Evolutionary conservation across 1,140 invertebrate species (phyloP).

Genomic region (Drosophila nikananu): DNA sequence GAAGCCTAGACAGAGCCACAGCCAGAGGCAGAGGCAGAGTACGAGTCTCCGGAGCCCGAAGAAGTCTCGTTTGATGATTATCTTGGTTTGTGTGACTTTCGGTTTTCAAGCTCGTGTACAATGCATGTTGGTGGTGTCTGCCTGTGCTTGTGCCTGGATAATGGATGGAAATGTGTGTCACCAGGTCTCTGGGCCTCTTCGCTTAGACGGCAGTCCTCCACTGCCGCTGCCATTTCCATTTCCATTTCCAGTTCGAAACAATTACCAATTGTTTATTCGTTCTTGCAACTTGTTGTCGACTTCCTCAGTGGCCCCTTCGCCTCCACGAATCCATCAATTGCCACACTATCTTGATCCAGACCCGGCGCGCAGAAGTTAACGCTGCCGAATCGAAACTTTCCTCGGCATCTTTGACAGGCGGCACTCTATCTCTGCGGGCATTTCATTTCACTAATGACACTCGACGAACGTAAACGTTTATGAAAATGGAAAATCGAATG

Average conservation of each 20-base stretch:
- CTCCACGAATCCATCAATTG: constrained; percentile 72
- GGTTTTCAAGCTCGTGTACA: constrained; percentile 58
- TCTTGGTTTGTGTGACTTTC: constrained; percentile 59
- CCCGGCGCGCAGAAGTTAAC: constrained; percentile 12
- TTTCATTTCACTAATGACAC: constrained; percentile 65
- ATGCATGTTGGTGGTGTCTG: constrained; percentile 41
- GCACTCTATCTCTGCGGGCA: constrained; percentile 31
- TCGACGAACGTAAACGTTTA: constrained; percentile 54
- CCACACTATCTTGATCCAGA: constrained; percentile 67
- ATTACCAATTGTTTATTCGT: constrained; percentile 81
- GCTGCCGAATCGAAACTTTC: constrained; percentile 56
- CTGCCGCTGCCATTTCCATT: constrained; percentile 40
- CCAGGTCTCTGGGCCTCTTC: constrained; percentile 52
- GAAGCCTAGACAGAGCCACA: constrained; percentile 1
- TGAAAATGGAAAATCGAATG: constrained; percentile 59
- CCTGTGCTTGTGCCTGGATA: constrained; percentile 33
- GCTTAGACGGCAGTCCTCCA: constrained; percentile 20
- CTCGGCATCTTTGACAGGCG: constrained; percentile 42
- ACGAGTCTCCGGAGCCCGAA: background rate
- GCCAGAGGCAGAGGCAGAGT: background rate
- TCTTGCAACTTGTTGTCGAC: constrained; percentile 63
- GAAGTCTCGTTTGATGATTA: constrained; percentile 54
- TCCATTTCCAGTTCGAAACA: constrained; percentile 69
- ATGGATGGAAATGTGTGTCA: constrained; percentile 68
- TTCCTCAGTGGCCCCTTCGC: constrained; percentile 28